These are phyloP conservation scores for Dascyllus trimaculatus DNA, from an alignment of 2,113 vertebrate genomes.

Conservation along the genomic window DNA sequence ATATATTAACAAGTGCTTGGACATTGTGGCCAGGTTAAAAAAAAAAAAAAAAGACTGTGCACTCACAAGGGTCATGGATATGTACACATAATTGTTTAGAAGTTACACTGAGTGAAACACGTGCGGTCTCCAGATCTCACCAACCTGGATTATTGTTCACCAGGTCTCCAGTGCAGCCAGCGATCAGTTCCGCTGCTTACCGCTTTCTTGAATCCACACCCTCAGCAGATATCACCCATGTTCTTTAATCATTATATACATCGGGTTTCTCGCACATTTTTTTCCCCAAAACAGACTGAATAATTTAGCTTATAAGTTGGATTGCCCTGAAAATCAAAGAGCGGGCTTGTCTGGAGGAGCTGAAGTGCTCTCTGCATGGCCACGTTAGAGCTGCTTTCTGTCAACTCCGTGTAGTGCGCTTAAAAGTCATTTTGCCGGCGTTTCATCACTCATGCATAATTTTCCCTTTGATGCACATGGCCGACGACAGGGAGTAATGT, in stretches of 20 bases:
- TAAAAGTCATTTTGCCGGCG: slow-evolving; percentile 61
- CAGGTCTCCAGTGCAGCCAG: no score
- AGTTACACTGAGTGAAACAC: no score
- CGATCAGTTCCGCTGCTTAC: no score
- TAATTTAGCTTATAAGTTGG: slow-evolving; percentile 64
- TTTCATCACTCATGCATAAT: slow-evolving; percentile 69
- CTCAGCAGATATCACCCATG: no score
- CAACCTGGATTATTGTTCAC: no score
- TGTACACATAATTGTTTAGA: no score
- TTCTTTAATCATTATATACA: slow-evolving; percentile 15
- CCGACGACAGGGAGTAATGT: slow-evolving; percentile 17
- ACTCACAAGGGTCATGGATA: no score
- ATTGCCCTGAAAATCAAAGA: slow-evolving; percentile 64
- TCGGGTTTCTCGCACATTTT: slow-evolving; percentile 22
- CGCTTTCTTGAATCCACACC: no score
- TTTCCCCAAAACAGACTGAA: slow-evolving; percentile 60
- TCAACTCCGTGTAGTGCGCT: slow-evolving; percentile 34
- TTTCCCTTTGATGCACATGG: slow-evolving; percentile 62
- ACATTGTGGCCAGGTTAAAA: no score
- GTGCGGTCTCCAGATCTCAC: no score
- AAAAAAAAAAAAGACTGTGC: no score
- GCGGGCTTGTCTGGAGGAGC: slow-evolving; percentile 33
- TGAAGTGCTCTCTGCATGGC: slow-evolving; percentile 30
- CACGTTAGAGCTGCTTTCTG: slow-evolving; percentile 37
- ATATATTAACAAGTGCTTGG: no score